Base-by-base conservation (phyloP, 2,797 vertebrate genomes). In the Heterohyrax brucei region DNA sequence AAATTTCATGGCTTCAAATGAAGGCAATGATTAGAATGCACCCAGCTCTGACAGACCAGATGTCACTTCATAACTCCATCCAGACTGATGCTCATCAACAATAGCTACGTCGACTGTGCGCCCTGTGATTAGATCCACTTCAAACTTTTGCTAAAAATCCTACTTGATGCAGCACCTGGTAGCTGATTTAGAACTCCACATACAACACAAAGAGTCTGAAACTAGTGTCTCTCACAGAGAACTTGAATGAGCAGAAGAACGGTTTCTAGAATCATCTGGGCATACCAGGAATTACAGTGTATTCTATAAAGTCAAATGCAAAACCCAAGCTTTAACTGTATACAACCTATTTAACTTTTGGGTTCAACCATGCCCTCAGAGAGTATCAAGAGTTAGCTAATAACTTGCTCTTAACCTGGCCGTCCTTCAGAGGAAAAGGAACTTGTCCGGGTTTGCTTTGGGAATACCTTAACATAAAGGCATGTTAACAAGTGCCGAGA, bases 401-500 rank as follows among this genome's bases (percentile, higher is more conserved):
- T 81, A 81, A 91, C 66, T 70, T 87, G n/a, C 48, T 92, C 50
- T 84, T 85, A 33, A 84, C 19, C 28, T 89, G 62, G 70, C 21
- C 93, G 33, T 33, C 22, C 80, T 59, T 33, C 24, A 4, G 2
- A 7, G 75, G 59, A 59, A 92, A 10, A 77, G 50, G 22, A 94
- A 87, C 48, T 61, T 83, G 72, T 68, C 33, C 75, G 83, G 13
- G 77, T 87, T 10, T 84, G 77, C 64, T 86, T 30, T 90, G 56
- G 92, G 85, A 96, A 91, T 87, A 94, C 89, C 94, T 95, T 53
- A 89, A 82, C 84, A 86, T 22, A 50, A 87, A 96, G 72, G 22
- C 87, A 19, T 84, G 39, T 93, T 85, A 93, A 94, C 80, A 89
- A 89, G 61, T 66, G 28, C 70, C 83, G 83, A 86, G 94, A 83